Evolutionary conservation across 2,888 invertebrate genomes (phyloP).

Genomic region (Philopedon plagiatum): DNA sequence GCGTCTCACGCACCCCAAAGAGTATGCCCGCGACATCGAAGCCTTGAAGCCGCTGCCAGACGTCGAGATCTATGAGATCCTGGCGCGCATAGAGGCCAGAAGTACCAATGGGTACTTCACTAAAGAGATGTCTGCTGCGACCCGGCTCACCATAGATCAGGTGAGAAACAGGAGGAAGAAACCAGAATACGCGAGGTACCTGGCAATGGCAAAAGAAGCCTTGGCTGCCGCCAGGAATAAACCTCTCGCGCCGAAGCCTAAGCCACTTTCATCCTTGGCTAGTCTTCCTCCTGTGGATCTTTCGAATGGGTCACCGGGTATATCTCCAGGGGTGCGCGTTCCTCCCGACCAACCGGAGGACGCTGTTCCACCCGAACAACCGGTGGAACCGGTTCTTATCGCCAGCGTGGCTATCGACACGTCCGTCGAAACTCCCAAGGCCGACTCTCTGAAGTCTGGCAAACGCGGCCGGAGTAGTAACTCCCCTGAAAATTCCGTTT

Average conservation of each 20-base stretch:
- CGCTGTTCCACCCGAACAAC: not conserved
- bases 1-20: not conserved
- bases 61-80: conserved; percentile 1
- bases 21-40: conserved; percentile 16
- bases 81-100: conserved; percentile 32
- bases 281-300: too few species aligned
- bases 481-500: not conserved
- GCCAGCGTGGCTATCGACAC: not conserved
- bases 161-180: conserved; percentile 29
- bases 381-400: not conserved
- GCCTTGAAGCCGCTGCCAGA: conserved; percentile 14
- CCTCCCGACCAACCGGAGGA: too few species aligned
- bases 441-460: not conserved
- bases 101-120: not conserved
- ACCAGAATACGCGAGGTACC: conserved; percentile 22
- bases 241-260: too few species aligned
- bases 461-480: not conserved
- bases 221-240: not conserved
- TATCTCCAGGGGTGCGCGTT: too few species aligned
- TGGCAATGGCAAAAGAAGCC: not conserved
- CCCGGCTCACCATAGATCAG: conserved; percentile 38
- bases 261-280: too few species aligned
- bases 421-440: not conserved
- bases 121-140: conserved; percentile 25
- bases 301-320: too few species aligned